Evolutionary conservation across 2,113 vertebrate species (phyloP), one percentile per base, ranked within the genome.

Genomic region (Aphyosemion australe): DNA sequence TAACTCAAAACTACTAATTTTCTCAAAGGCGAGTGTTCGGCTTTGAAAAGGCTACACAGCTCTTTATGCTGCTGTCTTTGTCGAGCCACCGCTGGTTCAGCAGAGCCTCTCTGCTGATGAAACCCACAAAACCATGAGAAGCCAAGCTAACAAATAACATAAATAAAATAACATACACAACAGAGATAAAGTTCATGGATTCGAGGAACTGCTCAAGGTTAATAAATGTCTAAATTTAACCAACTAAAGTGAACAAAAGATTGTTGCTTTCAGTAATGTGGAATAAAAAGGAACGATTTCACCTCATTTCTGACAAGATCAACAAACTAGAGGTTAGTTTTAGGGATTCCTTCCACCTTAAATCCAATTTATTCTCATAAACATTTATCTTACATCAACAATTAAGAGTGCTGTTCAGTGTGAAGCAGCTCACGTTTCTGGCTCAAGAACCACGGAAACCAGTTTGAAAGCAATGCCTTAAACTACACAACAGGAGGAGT

Each of bases 181-280:
- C 6, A 3, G 42, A 76, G 80, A 77, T 81, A 75, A 77, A 49
- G 66, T 72, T 72, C 51, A 55, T 65, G 82, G 77, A 84, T 79
- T 72, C 74, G 43, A 74, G 59, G 50, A 32, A 42, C 62, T 59
- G 45, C 50, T 81, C 64, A 83, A 84, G 72, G 79, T 84, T 65
- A 82, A 76, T 48, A 75, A 79, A 61, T 55, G 34, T 69, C 58
- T 59, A 68, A 42, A 74, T 68, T 70, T 67, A 50, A 77, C 77
- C 72, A 19, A 66, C 66, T 74, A 52, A 64, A 37, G 5, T 37
- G 34, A 37, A 6, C 9, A 37, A 76, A 64, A 71, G 58, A 12
- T 75, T 19, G 72, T 37, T 42, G 48, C 61, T 66, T 49, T 26
- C 3, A 26, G 5, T 2, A 26, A 26, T 37, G 1, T 2, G 34